Conservation (phyloP, 2,888 invertebrate species). For the Phengaris arion region DNA sequence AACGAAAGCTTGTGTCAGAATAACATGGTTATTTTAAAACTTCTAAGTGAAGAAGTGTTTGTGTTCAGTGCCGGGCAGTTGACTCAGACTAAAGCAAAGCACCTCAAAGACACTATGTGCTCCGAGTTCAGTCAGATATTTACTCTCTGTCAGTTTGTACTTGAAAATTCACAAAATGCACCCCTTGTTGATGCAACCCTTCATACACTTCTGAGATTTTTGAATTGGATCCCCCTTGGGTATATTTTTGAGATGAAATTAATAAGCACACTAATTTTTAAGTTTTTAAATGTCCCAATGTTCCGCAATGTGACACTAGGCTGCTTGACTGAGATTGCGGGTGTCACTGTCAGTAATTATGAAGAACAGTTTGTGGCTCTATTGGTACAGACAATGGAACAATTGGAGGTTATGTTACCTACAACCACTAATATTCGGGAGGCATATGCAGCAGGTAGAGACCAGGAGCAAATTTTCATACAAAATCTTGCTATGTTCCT, state of each 20-base stretch:
- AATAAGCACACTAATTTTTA: constrained; percentile 94
- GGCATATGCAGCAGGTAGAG: constrained; percentile 95
- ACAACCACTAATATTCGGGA: constrained; percentile 94
- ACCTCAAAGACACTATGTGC: constrained; percentile 99
- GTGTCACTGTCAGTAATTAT: constrained; percentile 92
- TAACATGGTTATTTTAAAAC: constrained; percentile 98
- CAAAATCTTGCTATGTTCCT: constrained; percentile 98
- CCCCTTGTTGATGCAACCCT: constrained; percentile 96
- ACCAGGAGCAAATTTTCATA: constrained; percentile 99
- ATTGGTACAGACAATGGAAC: constrained; percentile 94
- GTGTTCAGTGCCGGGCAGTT: constrained; percentile 99
- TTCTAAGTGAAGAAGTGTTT: constrained; percentile 99
- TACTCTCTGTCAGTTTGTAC: constrained; percentile 97
- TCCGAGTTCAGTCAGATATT: constrained; percentile 99
- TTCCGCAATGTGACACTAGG: constrained; percentile 98
- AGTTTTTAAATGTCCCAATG: constrained; percentile 98
- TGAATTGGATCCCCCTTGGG: constrained; percentile 99
- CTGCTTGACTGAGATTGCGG: constrained; percentile 98
- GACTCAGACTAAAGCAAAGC: constrained; percentile 99
- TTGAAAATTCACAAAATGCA: constrained; percentile 98
- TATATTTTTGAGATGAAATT: constrained; percentile 99
- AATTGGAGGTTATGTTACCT: constrained; percentile 95
- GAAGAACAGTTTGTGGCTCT: constrained; percentile 95
- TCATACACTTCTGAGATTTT: constrained; percentile 96
- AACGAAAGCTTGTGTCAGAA: constrained; percentile 99